A percentile compares a stretch with the other conserved stretches of the same genome.
Evolutionary conservation across 2,888 invertebrate genomes (phyloP).

Genomic region (Gasteruption jaculator): DNA sequence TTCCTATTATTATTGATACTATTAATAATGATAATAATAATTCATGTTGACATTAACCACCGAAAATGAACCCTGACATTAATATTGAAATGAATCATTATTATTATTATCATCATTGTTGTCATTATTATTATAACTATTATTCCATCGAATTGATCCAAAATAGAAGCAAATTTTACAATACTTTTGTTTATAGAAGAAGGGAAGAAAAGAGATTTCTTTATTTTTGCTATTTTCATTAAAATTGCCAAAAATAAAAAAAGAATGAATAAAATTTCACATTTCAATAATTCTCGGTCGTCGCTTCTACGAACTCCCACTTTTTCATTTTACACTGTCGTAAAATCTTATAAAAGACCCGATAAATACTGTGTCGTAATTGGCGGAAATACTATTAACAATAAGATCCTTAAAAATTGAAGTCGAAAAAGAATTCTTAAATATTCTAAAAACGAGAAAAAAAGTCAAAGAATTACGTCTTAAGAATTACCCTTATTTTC

Average conservation of each 20-base stretch:
- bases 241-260: constrained; percentile 9
- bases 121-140: constrained; percentile 15
- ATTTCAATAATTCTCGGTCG: too few relatives aligned
- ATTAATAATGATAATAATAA: too few relatives aligned
- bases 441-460: constrained; percentile 19
- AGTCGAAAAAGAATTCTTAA: constrained; percentile 19
- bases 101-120: constrained; percentile 19
- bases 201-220: too few relatives aligned
- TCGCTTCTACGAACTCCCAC: too few relatives aligned
- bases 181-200: too few relatives aligned
- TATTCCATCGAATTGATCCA: too few relatives aligned
- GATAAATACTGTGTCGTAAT: constrained; percentile 50
- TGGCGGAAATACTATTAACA: constrained; percentile 44
- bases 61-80: constrained; percentile 16
- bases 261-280: constrained; percentile 6
- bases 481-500: not conserved
- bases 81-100: constrained; percentile 20
- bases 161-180: too few relatives aligned
- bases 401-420: constrained; percentile 20
- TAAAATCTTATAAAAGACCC: constrained; percentile 24
- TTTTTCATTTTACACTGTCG: constrained; percentile 19
- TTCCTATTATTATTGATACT: constrained; percentile 22
- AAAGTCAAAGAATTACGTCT: constrained; percentile 14
- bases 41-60: constrained; percentile 5
- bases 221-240: too few relatives aligned